Base-by-base conservation (phyloP, 1,140 invertebrate genomes). In the Archegozetes longisetosus region DNA sequence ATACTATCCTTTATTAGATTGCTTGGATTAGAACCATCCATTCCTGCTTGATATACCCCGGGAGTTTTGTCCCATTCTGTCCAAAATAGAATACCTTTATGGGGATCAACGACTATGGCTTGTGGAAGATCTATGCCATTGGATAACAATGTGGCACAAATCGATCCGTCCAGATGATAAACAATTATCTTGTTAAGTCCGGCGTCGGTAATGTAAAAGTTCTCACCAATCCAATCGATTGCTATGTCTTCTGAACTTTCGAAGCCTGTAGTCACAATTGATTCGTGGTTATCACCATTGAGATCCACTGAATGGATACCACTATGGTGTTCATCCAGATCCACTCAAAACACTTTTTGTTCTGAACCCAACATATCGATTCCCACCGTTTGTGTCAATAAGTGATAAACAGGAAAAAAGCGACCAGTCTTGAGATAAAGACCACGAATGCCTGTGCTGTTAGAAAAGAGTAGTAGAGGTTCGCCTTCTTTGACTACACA, bases 31-130 rank as follows among this genome's bases (percentile, higher is more conserved):
- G 68, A 78, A 0, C 92, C 92, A 71, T 96, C 89, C 61, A 94
- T 77, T 67, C 85, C 84, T 0, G 89, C 83, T 51, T 88, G 71
- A 40, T 86, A 87, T 20, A 96, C 84, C 0, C 83, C 65, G 26
- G 75, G 74, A 40, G 6, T 6, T 59, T 72, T 66, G 13, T 76
- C 77, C 90, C 91, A 95, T 71, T 96, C 91, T 0, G 88, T 91
- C 87, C 89, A 91, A 68, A 88, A 93, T 67, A 94, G 74, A 64
- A 83, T 86, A 17, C 76, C 75, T 57, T 58, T 53, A 4, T 46
- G 23, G 59, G 90, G 88, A 76, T 94, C 86, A 0, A 93, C 78
- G 0, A 86, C 86, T 54, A 96, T 86, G 6, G 88, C 88, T 65
- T 89, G 73, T 0, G 90, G 88, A 67, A 87, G 88, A 32, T 82